These are phyloP conservation scores for Carpatolechia fugitivella DNA, from an alignment of 2,888 invertebrate species.

Conservation along the genomic window DNA sequence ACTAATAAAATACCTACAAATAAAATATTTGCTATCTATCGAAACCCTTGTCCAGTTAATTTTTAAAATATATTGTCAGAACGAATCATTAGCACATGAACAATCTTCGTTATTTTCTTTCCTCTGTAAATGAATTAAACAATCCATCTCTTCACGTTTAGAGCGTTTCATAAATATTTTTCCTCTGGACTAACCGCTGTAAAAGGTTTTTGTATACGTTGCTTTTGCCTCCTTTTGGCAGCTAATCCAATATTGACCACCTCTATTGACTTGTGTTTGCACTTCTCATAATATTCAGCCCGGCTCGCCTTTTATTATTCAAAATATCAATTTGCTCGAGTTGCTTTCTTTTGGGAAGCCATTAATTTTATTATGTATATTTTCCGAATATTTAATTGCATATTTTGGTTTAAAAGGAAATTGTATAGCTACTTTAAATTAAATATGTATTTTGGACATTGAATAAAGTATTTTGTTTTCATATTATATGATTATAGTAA, in stretches of 20 bases:
- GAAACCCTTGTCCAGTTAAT: too few relatives aligned
- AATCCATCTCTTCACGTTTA: slow-evolving; percentile 47
- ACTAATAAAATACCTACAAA: too few relatives aligned
- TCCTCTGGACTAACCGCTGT: slow-evolving; percentile 70
- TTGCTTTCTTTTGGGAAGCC: slow-evolving; percentile 58
- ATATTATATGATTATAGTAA: too few relatives aligned
- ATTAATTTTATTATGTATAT: slow-evolving; percentile 43
- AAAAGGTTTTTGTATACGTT: slow-evolving; percentile 80
- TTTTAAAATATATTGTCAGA: too few relatives aligned
- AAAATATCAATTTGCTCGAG: slow-evolving; percentile 74
- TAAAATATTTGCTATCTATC: too few relatives aligned
- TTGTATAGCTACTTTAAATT: not conserved
- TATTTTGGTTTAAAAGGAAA: not conserved
- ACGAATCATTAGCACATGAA: too few relatives aligned
- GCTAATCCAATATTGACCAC: slow-evolving; percentile 79
- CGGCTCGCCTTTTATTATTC: slow-evolving; percentile 73
- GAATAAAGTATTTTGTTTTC: too few relatives aligned
- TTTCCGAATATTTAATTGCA: slow-evolving; percentile 16
- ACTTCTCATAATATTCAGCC: slow-evolving; percentile 74
- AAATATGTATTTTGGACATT: too few relatives aligned
- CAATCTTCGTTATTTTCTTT: too few relatives aligned
- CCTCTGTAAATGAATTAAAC: too few relatives aligned
- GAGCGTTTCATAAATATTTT: slow-evolving; percentile 74
- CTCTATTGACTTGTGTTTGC: slow-evolving; percentile 79
- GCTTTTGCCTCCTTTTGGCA: slow-evolving; percentile 78